These are phyloP conservation scores for Rhopalosiphum nymphaeae DNA, from an alignment of 2,888 invertebrate genomes.

Conservation along the genomic window DNA sequence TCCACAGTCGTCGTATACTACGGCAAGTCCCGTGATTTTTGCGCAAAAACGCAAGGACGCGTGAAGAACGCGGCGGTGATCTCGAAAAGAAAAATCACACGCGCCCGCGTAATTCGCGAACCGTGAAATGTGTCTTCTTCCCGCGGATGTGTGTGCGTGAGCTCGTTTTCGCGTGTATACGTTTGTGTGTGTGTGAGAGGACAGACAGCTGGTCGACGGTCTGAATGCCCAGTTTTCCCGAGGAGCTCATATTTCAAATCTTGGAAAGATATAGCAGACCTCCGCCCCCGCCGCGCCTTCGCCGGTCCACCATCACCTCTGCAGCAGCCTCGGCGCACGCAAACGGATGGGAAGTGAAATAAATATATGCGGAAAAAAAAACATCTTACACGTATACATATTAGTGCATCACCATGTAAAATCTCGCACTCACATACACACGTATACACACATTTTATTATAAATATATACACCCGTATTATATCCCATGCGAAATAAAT, in stretches of 20 bases:
- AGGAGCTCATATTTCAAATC: constrained; percentile 63
- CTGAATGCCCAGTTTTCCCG: constrained; percentile 57
- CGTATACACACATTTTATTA: neutral
- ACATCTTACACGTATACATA: constrained; percentile 14
- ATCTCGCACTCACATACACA: neutral
- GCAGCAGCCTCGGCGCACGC: neutral
- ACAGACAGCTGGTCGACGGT: constrained; percentile 53
- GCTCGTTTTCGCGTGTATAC: too few relatives aligned
- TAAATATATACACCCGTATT: neutral
- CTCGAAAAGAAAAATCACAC: neutral
- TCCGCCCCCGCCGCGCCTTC: neutral
- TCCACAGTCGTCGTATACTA: neutral
- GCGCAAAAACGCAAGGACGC: constrained; percentile 40
- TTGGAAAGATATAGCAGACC: neutral
- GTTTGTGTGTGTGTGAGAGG: neutral
- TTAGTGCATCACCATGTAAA: constrained; percentile 13
- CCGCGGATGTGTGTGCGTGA: neutral
- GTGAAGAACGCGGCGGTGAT: constrained; percentile 19
- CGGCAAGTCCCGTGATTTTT: neutral
- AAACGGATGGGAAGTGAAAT: constrained; percentile 10
- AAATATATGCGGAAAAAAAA: neutral
- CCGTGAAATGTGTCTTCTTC: constrained; percentile 48
- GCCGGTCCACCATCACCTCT: neutral
- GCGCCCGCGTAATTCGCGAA: neutral
- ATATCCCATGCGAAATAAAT: constrained; percentile 43